Base-by-base conservation (phyloP, 2,113 vertebrate genomes). In the Calonectris borealis region DNA sequence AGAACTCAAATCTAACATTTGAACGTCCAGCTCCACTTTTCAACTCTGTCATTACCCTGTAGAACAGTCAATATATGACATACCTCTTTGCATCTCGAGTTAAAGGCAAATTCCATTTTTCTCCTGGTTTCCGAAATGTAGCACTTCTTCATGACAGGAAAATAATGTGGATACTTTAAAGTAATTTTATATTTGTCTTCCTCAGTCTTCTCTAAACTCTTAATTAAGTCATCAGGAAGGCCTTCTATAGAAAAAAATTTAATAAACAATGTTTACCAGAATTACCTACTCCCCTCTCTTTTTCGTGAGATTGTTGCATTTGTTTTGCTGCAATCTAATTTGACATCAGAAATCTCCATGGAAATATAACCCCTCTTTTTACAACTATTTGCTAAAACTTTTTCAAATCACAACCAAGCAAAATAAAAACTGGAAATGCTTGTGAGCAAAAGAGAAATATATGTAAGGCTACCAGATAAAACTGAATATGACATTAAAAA, bases 71-170 rank as follows among this genome's bases (percentile, higher is more conserved):
- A 73, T 46, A 92, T 42, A 68, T 5, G 34, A 62, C 93, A 93
- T 98, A 99, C 99, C 98, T 99, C 98, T 97, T 98, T 99, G 98
- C 99, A 99, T 82, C 99, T 98, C 4, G 99, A 99, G 90, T 99
- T 98, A 97, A 99, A 99, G 66, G 99, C 99, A 19, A 79, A 97
- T 97, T 99, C 99, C 99, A 99, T 98, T 97, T 98, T 99, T 91
- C 98, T 98, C 96, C 99, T 98, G 38, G 99, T 99, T 97, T 99
- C 99, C 16, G 99, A 98, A 93, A 99, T 90, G 90, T 98, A 98
- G 94, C 99, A 99, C 83, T 99, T 99, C 97, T 99, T 99, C 98
- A 99, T 99, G 95, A 99, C 94, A 36, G 99, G 99, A 97, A 98
- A 99, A 97, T 99, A 99, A 95, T 99, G 99, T 13, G 99, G 99